Percentiles rank a stretch among this genome's conserved stretches.
Evolutionary conservation across 2,113 vertebrate genomes (phyloP).

Genomic region (Dipodomys merriami): DNA sequence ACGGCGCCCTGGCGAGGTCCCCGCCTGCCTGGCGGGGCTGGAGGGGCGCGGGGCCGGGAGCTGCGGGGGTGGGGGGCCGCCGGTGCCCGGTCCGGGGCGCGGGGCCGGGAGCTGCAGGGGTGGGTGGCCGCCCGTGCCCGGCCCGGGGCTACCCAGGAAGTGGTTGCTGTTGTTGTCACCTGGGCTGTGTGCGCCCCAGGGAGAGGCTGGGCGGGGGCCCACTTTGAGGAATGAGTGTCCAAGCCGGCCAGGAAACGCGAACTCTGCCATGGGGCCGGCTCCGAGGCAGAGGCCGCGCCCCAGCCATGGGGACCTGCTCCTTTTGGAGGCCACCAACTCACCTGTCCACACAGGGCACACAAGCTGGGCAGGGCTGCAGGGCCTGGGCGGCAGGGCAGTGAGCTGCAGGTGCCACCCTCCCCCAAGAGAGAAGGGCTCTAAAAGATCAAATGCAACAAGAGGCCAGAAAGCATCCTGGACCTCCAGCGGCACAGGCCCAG

Average conservation of each 20-base stretch:
- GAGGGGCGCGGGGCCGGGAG: no score
- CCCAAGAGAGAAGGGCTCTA: neutral
- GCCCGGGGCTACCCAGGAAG: neutral
- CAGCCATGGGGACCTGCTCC: neutral
- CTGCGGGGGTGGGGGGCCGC: no score
- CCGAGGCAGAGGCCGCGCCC: neutral
- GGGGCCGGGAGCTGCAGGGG: no score
- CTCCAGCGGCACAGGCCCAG: neutral
- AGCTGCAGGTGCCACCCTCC: neutral
- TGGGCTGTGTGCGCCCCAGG: neutral
- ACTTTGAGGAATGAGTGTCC: neutral
- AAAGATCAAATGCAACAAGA: neutral
- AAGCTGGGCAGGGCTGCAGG: neutral
- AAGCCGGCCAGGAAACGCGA: neutral
- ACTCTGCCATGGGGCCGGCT: neutral
- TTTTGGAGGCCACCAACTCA: neutral
- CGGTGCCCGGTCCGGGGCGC: no score
- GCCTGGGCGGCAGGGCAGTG: neutral
- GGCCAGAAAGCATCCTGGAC: neutral
- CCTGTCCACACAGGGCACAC: fast-evolving
- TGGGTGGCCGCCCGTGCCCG: neutral
- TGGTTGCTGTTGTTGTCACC: neutral
- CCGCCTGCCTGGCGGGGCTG: no score
- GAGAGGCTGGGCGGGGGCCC: neutral
- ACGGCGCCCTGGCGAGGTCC: no score